Percentiles rank a stretch among this genome's conserved stretches.
These are phyloP conservation scores for Plectrocnemia conspersa DNA, from an alignment of 1,140 invertebrate species.

Conservation along the genomic window DNA sequence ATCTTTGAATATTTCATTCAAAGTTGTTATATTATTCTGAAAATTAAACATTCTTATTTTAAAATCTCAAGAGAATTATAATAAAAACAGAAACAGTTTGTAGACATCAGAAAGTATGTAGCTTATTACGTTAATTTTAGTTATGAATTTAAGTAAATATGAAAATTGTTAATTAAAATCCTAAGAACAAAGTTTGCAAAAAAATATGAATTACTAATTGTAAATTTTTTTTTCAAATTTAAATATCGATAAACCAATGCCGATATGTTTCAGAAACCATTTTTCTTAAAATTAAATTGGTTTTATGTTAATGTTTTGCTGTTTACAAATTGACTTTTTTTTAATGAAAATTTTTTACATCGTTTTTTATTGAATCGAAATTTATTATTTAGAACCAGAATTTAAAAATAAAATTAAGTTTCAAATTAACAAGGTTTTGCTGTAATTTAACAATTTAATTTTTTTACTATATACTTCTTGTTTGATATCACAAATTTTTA, in stretches of 20 bases:
- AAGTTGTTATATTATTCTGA: conserved; percentile 88
- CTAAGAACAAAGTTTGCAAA: neutral
- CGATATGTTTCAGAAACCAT: no score
- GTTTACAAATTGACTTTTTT: no score
- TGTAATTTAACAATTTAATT: no score
- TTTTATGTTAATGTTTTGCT: no score
- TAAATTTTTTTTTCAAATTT: neutral
- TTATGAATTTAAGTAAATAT: neutral
- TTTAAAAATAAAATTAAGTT: no score
- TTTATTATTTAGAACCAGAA: no score
- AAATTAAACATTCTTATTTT: conserved; percentile 39
- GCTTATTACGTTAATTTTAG: neutral
- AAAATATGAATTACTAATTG: neutral
- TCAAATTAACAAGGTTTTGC: no score
- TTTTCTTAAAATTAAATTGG: no score
- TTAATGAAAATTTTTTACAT: no score
- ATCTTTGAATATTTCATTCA: conserved; percentile 98
- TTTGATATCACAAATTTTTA: neutral
- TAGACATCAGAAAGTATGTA: neutral
- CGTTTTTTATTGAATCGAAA: no score
- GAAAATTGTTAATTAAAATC: neutral
- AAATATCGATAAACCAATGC: no score
- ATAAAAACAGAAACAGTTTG: conserved; percentile 5
- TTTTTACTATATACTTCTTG: no score
- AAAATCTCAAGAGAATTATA: neutral